A percentile compares a stretch with the other conserved stretches of the same genome.
Evolutionary conservation across 2,113 vertebrate genomes (phyloP).

Genomic region (Gopherus evgoodei): DNA sequence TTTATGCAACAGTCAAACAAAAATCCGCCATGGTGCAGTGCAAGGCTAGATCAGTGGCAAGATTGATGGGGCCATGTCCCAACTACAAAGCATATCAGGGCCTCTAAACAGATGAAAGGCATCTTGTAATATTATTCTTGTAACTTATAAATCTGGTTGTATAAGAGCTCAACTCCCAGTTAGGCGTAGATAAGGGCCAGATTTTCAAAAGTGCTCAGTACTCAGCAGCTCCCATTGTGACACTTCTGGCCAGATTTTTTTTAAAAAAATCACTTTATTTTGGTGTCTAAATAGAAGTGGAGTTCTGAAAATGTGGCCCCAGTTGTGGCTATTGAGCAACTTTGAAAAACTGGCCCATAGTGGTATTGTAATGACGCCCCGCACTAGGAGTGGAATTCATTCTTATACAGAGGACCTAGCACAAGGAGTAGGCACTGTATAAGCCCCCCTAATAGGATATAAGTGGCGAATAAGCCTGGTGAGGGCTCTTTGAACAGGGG

Average conservation of each 20-base stretch:
- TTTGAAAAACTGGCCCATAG: not conserved
- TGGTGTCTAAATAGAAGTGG: not conserved
- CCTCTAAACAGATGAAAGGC: rapidly evolving
- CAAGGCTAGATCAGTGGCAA: not conserved
- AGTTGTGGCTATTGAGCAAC: no score
- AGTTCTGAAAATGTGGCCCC: no score
- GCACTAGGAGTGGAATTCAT: not conserved
- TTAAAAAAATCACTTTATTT: not conserved
- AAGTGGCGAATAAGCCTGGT: not conserved
- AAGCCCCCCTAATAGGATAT: not conserved
- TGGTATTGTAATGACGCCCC: not conserved
- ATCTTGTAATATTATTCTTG: not conserved
- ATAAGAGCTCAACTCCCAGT: not conserved
- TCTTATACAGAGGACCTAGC: not conserved
- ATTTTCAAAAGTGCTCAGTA: not conserved
- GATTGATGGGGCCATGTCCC: not conserved
- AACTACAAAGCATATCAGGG: not conserved
- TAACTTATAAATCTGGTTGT: not conserved
- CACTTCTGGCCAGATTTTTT: not conserved
- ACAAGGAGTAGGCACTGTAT: not conserved
- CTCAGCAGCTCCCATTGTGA: not conserved
- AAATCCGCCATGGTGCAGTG: not conserved
- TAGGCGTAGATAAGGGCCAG: not conserved
- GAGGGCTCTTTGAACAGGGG: not conserved
- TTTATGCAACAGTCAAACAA: not conserved